Base-by-base conservation (phyloP, 2,113 vertebrate species). In the Chloroceryle aenea region DNA sequence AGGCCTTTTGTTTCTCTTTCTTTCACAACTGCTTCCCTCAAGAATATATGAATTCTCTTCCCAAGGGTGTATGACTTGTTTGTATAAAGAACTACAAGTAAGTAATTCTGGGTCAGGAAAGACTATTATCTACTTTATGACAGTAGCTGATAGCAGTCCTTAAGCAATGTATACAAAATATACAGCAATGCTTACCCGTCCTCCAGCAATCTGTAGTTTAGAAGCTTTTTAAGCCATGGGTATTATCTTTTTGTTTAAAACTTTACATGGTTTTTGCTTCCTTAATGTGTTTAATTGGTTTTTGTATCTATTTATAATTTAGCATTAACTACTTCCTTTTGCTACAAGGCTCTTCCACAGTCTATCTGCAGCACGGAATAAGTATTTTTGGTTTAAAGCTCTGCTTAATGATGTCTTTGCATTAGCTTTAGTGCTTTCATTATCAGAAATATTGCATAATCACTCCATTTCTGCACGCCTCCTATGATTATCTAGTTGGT, bases 101-200 rank as follows among this genome's bases (percentile, higher is more conserved):
- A 45, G 29, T 52, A 82, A 85, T 59, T 93, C 43, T 89, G 36
- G 40, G 62, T 95, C 78, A 89, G 62, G 52, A 85, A 91, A 93
- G 52, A 19, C 61, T 81, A 29, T 79, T 79, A 84, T 53, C 56
- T 84, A 23, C 38, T 89, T 81, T 87, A 75, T 91, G 64, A 87
- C 42, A 74, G 66, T 82, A 89, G 69, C 56, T 89, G 73, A 89
- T 85, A 87, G 45, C 36, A 66, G 23, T 95, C 81, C 52, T 94
- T 32, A 50, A 93, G 64, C 36, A 85, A 95, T 67, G 80, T 76
- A 32, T 73, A 59, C 47, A 71, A 89, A 89, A 84, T 42, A 66
- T 45, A 77, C 10, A 67, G 25, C 74, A 81, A 66, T 38, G 30
- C 45, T 78, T 74, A 19, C 7, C 11, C 29, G 55, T 68, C 52